These are phyloP conservation scores for Pristionchus mayeri DNA, from an alignment of 2,888 invertebrate genomes.

Conservation along the genomic window DNA sequence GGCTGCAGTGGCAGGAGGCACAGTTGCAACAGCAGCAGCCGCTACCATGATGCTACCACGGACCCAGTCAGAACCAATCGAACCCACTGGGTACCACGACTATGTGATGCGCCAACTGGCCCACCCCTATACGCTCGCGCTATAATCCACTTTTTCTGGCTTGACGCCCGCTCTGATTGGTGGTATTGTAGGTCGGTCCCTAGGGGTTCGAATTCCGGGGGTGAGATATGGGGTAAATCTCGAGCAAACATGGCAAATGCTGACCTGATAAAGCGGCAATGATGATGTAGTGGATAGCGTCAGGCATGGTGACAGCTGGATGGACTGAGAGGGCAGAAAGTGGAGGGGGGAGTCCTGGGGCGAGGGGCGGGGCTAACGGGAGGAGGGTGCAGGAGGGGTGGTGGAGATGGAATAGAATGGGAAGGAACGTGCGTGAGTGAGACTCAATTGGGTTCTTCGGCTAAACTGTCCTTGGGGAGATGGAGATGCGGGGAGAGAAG, in stretches of 20 bases:
- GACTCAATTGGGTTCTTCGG: constrained; percentile 16
- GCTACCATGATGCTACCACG: neutral
- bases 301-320: neutral
- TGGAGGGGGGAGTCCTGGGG: neutral
- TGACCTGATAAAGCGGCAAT: constrained; percentile 24
- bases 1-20: constrained; percentile 40
- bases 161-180: neutral
- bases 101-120: neutral
- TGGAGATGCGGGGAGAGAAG: too few species aligned
- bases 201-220: neutral
- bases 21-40: neutral
- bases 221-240: neutral
- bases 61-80: neutral
- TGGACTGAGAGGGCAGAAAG: neutral
- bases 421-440: constrained; percentile 9
- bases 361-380: constrained; percentile 19
- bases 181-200: constrained; percentile 7
- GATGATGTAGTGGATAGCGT: neutral
- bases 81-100: neutral
- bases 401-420: neutral
- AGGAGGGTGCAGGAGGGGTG: neutral
- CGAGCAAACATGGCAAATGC: neutral
- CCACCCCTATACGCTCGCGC: neutral
- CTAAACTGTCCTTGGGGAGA: constrained; percentile 19
- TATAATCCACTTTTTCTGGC: constrained; percentile 40